A percentile compares a stretch with the other conserved stretches of the same genome.
phyloP scores from a whole-genome alignment of 2,888 invertebrate genomes.

The Coelopa pilipes region DNA sequence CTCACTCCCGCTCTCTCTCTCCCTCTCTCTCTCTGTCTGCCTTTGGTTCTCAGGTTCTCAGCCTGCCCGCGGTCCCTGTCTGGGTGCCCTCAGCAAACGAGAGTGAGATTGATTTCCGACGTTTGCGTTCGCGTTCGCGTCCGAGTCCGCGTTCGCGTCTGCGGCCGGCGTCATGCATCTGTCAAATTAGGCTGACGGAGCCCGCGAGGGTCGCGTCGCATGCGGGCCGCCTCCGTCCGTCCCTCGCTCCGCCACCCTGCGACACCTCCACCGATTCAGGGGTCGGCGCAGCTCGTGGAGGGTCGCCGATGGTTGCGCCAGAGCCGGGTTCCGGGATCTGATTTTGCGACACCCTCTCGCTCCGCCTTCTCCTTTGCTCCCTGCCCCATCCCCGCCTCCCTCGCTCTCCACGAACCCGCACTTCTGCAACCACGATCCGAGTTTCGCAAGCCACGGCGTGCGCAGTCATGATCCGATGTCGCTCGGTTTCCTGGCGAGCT shows the following conservation, averaged over 20 bases:
- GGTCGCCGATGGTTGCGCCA: too few relatives aligned
- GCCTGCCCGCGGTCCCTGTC: slow-evolving; percentile 17
- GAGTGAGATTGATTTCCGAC: slow-evolving; percentile 42
- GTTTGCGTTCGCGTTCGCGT: slow-evolving; percentile 43
- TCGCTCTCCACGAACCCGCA: too few relatives aligned
- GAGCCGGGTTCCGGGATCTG: too few relatives aligned
- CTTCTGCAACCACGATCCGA: too few relatives aligned
- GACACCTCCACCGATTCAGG: too few relatives aligned
- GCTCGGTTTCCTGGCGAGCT: background rate
- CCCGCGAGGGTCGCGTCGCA: background rate
- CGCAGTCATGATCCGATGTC: too few relatives aligned
- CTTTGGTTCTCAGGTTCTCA: background rate
- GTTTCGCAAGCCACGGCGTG: background rate
- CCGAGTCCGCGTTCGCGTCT: too few relatives aligned
- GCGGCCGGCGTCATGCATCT: slow-evolving; percentile 54
- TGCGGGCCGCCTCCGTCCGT: slow-evolving; percentile 20
- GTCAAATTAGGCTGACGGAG: slow-evolving; percentile 54
- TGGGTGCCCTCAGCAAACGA: slow-evolving; percentile 24
- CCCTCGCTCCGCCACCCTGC: too few relatives aligned
- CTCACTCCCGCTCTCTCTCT: slow-evolving; percentile 23
- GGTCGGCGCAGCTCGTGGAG: too few relatives aligned
- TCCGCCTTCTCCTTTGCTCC: too few relatives aligned
- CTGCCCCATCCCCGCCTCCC: too few relatives aligned
- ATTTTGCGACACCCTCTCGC: too few relatives aligned
- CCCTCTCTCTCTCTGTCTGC: background rate